Evolutionary conservation across 92 coral and sea anemone genomes (phyloP).

Genomic region (Metridium senile): DNA sequence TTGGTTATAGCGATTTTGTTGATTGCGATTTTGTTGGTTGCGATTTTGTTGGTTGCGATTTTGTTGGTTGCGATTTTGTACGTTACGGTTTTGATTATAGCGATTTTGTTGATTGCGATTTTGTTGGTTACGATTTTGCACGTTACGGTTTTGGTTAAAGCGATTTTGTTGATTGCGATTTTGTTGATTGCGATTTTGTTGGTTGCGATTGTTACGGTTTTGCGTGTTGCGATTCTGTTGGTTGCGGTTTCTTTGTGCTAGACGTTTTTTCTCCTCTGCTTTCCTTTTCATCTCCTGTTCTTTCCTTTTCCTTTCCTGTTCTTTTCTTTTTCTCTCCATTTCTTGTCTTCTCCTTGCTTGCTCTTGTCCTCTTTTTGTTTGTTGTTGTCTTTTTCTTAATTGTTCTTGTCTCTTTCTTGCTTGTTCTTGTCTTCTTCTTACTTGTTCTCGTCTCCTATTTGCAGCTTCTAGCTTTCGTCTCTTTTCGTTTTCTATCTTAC

Average conservation of each 20-base stretch:
- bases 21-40: slow-evolving; percentile 10
- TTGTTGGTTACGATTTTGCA: slow-evolving; percentile 9
- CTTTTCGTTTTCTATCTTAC: not conserved
- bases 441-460: not conserved
- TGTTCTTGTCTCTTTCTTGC: not conserved
- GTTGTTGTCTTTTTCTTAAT: not conserved
- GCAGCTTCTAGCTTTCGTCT: not conserved
- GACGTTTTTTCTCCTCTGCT: not conserved
- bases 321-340: not conserved
- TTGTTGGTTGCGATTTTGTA: not conserved
- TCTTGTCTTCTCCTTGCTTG: not conserved
- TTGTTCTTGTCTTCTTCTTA: not conserved
- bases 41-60: slow-evolving; percentile 10
- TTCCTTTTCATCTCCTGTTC: not conserved
- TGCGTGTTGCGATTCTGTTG: slow-evolving; percentile 8
- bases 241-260: slow-evolving; percentile 10
- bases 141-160: slow-evolving; percentile 11
- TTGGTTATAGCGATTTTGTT: slow-evolving; percentile 4
- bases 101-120: slow-evolving; percentile 16
- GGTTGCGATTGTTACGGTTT: slow-evolving; percentile 7
- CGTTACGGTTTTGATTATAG: slow-evolving; percentile 11
- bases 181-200: slow-evolving; percentile 20
- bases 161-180: slow-evolving; percentile 5
- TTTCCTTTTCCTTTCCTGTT: not conserved
- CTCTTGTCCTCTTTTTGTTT: not conserved